Evolutionary conservation across 1,140 invertebrate species (phyloP).

Genomic region (Octopus bimaculoides): DNA sequence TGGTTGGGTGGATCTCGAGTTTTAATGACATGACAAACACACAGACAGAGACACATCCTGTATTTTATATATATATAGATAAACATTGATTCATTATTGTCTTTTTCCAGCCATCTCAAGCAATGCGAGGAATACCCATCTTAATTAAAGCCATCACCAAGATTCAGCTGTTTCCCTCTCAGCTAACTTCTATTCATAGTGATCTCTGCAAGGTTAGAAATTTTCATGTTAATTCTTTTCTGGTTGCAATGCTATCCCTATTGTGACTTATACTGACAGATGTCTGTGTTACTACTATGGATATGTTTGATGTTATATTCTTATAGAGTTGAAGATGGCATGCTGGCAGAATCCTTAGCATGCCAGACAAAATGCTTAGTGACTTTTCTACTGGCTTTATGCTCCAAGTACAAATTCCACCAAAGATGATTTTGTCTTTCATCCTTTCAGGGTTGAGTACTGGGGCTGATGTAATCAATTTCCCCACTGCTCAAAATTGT

Average conservation of each 20-base stretch:
- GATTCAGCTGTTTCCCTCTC: slow-evolving; percentile 80
- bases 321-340: no score
- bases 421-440: no score
- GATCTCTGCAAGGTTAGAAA: slow-evolving; percentile 76
- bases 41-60: not conserved
- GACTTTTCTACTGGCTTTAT: no score
- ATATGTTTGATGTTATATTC: no score
- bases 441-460: no score
- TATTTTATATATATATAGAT: not conserved
- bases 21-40: not conserved
- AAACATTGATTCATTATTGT: slow-evolving; percentile 7
- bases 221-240: not conserved
- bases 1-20: not conserved
- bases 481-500: no score
- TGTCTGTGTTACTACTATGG: no score
- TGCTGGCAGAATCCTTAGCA: no score
- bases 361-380: no score
- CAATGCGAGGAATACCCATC: slow-evolving; percentile 78
- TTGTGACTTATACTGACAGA: no score
- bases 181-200: slow-evolving; percentile 89
- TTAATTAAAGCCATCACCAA: slow-evolving; percentile 83
- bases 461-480: no score
- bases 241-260: not conserved
- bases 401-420: no score
- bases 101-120: slow-evolving; percentile 59